Conservation (phyloP, 2,888 invertebrate genomes). For the Hemicrepidius hirtus region DNA sequence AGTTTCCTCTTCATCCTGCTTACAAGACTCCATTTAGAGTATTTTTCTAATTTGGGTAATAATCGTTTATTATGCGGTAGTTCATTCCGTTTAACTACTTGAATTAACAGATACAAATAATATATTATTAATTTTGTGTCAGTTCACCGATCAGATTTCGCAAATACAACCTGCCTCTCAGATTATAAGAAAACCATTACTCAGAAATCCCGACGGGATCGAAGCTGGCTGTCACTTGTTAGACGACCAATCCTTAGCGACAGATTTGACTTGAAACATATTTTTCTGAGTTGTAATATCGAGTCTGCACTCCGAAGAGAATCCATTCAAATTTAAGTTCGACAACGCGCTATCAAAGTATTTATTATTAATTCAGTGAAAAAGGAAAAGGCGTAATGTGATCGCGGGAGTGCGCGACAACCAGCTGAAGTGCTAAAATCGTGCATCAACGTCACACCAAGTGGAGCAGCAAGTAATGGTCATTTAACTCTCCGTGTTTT, state of each 20-base stretch:
- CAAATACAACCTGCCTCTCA: constrained; percentile 58
- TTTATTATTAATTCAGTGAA: constrained; percentile 63
- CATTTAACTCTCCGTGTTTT: constrained; percentile 56
- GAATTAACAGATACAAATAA: constrained; percentile 4
- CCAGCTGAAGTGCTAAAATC: constrained; percentile 43
- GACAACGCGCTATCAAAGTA: constrained; percentile 63
- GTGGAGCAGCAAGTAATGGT: constrained; percentile 48
- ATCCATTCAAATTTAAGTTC: constrained; percentile 48
- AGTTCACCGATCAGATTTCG: constrained; percentile 41
- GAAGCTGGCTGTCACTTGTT: constrained; percentile 70
- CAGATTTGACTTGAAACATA: constrained; percentile 69
- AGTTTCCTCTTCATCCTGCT: too few relatives aligned
- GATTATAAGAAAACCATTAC: constrained; percentile 69
- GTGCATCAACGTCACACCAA: constrained; percentile 38
- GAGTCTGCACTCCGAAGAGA: constrained; percentile 43
- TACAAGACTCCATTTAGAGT: too few relatives aligned
- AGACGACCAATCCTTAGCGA: constrained; percentile 70
- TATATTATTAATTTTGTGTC: constrained; percentile 35
- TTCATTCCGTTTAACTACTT: too few relatives aligned
- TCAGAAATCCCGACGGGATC: constrained; percentile 68
- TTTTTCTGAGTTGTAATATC: constrained; percentile 66
- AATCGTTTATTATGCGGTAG: too few relatives aligned
- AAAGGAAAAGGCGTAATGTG: constrained; percentile 27
- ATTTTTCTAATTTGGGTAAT: too few relatives aligned
- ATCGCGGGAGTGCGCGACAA: constrained; percentile 22